A percentile compares a stretch with the other conserved stretches of the same genome.
These are phyloP conservation scores for Teinopalpus imperialis DNA, from an alignment of 2,888 invertebrate genomes.

Conservation along the genomic window DNA sequence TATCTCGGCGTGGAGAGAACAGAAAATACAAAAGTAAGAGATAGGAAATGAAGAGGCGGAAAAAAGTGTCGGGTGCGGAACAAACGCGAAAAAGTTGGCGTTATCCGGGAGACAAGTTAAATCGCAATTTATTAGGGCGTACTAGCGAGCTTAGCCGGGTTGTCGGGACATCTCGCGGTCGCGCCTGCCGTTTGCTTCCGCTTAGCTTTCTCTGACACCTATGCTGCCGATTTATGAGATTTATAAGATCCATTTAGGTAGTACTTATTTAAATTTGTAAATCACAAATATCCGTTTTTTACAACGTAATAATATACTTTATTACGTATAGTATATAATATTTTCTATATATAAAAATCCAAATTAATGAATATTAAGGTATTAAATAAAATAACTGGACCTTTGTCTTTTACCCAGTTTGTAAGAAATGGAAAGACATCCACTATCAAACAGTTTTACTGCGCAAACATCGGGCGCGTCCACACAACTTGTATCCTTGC, in stretches of 20 bases:
- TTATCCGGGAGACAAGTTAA: conserved; percentile 82
- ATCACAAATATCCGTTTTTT: too few relatives aligned
- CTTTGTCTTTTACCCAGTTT: too few relatives aligned
- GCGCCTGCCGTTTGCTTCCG: conserved; percentile 26
- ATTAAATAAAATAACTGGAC: too few relatives aligned
- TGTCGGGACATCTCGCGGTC: conserved; percentile 33
- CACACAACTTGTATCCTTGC: conserved; percentile 36
- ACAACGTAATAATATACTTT: too few relatives aligned
- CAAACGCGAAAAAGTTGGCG: conserved; percentile 80
- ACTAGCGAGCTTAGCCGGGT: conserved; percentile 68
- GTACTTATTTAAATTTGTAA: too few relatives aligned
- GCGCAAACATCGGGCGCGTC: conserved; percentile 34
- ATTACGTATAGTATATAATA: too few relatives aligned
- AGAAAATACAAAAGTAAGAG: conserved; percentile 82
- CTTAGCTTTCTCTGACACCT: conserved; percentile 9
- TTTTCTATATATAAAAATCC: too few relatives aligned
- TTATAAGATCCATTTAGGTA: conserved; percentile 28
- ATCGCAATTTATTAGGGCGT: conserved; percentile 81
- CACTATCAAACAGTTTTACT: too few relatives aligned
- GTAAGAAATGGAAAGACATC: too few relatives aligned
- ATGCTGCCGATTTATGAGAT: conserved; percentile 35
- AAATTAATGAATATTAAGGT: too few relatives aligned
- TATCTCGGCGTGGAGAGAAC: conserved; percentile 77
- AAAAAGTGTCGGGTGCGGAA: conserved; percentile 80
- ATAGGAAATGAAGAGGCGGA: conserved; percentile 82